These are phyloP conservation scores for Sitta europaea DNA, from an alignment of 2,113 vertebrate species.

Conservation along the genomic window DNA sequence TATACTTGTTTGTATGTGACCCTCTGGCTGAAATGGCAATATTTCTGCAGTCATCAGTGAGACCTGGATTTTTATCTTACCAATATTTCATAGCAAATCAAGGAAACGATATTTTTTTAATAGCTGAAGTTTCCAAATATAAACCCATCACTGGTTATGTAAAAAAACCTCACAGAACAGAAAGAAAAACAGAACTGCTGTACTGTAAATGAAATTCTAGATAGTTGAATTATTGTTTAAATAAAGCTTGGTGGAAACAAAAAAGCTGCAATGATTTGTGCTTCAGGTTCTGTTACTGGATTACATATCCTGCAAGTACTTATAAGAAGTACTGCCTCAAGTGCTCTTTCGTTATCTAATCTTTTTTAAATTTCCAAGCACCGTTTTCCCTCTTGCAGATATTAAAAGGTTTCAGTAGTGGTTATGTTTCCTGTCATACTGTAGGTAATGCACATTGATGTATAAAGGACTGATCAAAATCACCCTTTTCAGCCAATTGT, in stretches of 20 bases:
- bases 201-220: background rate
- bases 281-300: background rate
- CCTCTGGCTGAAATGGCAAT: background rate
- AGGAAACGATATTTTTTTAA: background rate
- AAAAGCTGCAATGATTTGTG: background rate
- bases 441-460: conserved; percentile 40
- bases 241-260: background rate
- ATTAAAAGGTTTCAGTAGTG: conserved; percentile 53
- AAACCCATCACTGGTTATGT: background rate
- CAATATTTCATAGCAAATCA: background rate
- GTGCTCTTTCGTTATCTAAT: conserved; percentile 58
- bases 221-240: background rate
- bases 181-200: background rate
- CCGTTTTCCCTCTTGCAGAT: conserved; percentile 23
- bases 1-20: background rate
- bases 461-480: conserved; percentile 54
- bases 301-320: background rate
- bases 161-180: background rate
- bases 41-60: background rate
- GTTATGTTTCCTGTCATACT: conserved; percentile 50
- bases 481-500: conserved; percentile 37
- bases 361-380: conserved; percentile 40
- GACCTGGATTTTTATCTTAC: background rate
- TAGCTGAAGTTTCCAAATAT: background rate
- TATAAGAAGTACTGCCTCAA: background rate